Evolutionary conservation across 2,888 invertebrate genomes (phyloP), one percentile per base, ranked within the genome.

Genomic region (Entomobrya proxima): DNA sequence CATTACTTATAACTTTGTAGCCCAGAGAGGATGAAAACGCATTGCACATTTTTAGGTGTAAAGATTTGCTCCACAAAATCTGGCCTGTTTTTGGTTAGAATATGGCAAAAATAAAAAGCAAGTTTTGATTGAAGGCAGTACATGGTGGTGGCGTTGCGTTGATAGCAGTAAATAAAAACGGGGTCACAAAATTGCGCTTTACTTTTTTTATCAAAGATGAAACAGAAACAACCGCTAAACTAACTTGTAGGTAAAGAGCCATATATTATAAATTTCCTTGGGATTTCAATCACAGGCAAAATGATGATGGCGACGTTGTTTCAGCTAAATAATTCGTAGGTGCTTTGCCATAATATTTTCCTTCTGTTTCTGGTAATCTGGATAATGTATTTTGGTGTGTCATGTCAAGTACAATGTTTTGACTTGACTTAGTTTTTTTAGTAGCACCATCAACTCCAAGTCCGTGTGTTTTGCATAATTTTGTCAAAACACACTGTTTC

Each of bases 151-250:
- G 64, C n/a, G 4, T 27, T 7, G 13, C n/a, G 13, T 13, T 1
- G 24, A 9, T 21, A 67, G 32, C 24, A 21, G 24, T 67, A 37
- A 37, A 67, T 75, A 35, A 27, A 75, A 75, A 75, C 35, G 75
- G 75, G 75, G 75, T 75, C 75, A 75, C 18, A 52, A 37, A 55
- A 75, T 55, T 75, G 55, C 75, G 75, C 37, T 75, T 75, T 32
- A 52, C 27, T 75, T 55, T 52, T 30, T n/a, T 21, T 13, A 13
- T n/a, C 27, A 55, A 47, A 47, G 47, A 13, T 52, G 18, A 52
- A 52, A 11, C 1, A 55, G 55, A 27, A 27, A 27, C 13, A 55
- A 55, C 24, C 11, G 61, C 55, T 6, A 52, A 58, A 24, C 24
- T 40, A 13, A 67, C 5, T 21, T 21, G 37, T 40, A 15, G n/a